Conservation (phyloP, 1,140 invertebrate species). For the Caenorhabditis tropicalis region DNA sequence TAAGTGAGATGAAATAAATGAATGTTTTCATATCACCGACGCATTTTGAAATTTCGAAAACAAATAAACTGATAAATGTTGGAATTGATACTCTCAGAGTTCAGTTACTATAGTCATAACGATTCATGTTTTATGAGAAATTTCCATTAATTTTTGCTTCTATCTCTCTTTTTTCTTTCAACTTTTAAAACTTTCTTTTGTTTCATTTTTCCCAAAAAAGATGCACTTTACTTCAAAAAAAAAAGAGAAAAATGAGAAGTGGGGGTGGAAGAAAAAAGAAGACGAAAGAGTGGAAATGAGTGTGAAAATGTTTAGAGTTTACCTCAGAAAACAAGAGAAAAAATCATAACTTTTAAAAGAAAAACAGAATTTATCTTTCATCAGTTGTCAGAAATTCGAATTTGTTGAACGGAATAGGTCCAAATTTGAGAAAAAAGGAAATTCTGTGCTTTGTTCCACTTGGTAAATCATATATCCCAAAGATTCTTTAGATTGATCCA, state of each 20-base stretch:
- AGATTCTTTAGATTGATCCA: too few relatives aligned
- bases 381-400: too few relatives aligned
- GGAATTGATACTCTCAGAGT: too few relatives aligned
- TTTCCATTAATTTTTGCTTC: neutral
- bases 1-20: too few relatives aligned
- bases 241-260: neutral
- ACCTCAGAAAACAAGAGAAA: neutral
- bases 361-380: neutral
- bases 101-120: too few relatives aligned
- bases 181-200: neutral
- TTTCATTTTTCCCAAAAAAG: neutral
- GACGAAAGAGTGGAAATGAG: neutral
- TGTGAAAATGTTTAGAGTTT: conserved; percentile 33
- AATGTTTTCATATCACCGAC: too few relatives aligned
- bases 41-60: too few relatives aligned
- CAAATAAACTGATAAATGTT: too few relatives aligned
- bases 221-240: neutral
- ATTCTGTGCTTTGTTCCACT: too few relatives aligned
- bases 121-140: neutral
- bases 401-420: too few relatives aligned
- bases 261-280: conserved; percentile 2
- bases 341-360: neutral
- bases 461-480: too few relatives aligned
- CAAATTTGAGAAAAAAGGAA: too few relatives aligned
- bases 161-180: neutral